Base-by-base conservation (phyloP, 35 echinoderm and acorn worm species). In the Ophioderma brevispina region DNA sequence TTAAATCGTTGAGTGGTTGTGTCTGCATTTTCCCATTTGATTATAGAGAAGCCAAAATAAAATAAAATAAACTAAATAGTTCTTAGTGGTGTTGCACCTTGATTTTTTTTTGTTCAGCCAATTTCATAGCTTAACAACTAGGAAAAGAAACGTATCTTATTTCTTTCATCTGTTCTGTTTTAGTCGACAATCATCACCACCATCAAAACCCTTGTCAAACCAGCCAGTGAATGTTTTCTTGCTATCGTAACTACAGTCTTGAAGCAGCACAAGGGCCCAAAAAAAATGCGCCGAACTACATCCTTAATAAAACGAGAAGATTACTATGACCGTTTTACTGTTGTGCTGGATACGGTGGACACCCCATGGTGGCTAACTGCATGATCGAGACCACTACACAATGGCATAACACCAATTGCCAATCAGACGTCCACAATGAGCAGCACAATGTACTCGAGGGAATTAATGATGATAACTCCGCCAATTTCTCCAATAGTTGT, bases 211-310 rank as follows among this genome's bases (percentile, higher is more conserved):
- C 11, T 84, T 95, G 32, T 89, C 91, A 3, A 99, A 90, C 50
- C 97, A 95, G 30, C 94, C 97, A 17, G 94, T 93, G 14, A 92
- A 36, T 99, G 97, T 36, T 99, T 99, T 81, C 80, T 93, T 18
- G 97, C 97, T 23, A 95, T 80, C 82, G 97, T 1, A 89, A 81
- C 81, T 80, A 49, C 23, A 49, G 59, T 75, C 70, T 64, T n/a
- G 33, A 36, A 46, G 41, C 41, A 36, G 25, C 87, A 87, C 41
- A 56, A 70, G n/a, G n/a, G n/a, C n/a, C n/a, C n/a, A n/a, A n/a
- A n/a, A n/a, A n/a, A n/a, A n/a, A 5, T 84, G 82, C 19, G 32
- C 39, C 1, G 80, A 88, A 38, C 85, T n/a, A n/a, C 63, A 28
- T 84, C 92, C 1, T 32, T 35, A 13, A 90, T 92, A 31, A 97